Conservation (phyloP, 2,113 vertebrate genomes). For the Xiphorhynchus elegans region DNA sequence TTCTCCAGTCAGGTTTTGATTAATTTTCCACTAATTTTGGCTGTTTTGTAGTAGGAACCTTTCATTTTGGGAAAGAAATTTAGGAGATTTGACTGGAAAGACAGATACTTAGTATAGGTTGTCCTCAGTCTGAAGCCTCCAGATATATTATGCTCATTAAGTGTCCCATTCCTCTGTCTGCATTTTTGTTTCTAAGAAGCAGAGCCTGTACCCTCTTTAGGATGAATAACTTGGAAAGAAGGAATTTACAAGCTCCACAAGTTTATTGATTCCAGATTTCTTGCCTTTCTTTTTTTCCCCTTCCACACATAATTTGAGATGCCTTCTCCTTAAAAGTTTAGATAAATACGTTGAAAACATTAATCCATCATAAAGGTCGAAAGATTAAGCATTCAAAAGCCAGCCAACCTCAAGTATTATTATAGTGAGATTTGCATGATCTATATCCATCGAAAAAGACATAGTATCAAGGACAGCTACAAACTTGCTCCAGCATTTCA, state of each 20-base stretch:
- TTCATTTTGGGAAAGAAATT: background rate
- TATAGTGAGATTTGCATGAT: background rate
- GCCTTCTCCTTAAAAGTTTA: constrained; percentile 54
- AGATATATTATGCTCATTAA: constrained; percentile 56
- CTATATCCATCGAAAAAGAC: background rate
- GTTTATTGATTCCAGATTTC: constrained; percentile 70
- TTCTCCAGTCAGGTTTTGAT: background rate
- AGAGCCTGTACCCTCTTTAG: constrained; percentile 42
- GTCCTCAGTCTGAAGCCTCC: background rate
- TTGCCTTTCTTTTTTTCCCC: background rate
- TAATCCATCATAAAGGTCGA: constrained; percentile 35
- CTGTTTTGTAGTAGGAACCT: background rate
- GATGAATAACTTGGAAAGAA: constrained; percentile 60
- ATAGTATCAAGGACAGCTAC: background rate
- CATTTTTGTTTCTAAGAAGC: constrained; percentile 60
- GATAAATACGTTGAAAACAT: constrained; percentile 54
- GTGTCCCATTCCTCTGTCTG: constrained; percentile 52
- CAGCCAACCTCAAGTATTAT: background rate
- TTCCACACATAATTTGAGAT: constrained; percentile 36
- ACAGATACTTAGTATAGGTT: background rate
- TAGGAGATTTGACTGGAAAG: constrained; percentile 7
- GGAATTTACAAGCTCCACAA: constrained; percentile 68
- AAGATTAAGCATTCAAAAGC: background rate
- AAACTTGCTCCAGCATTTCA: background rate
- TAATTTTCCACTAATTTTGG: background rate